These are phyloP conservation scores for Aphrocallistes beatrix DNA, from an alignment of 37 sponge, comb jelly and placozoan species.

Conservation along the genomic window DNA sequence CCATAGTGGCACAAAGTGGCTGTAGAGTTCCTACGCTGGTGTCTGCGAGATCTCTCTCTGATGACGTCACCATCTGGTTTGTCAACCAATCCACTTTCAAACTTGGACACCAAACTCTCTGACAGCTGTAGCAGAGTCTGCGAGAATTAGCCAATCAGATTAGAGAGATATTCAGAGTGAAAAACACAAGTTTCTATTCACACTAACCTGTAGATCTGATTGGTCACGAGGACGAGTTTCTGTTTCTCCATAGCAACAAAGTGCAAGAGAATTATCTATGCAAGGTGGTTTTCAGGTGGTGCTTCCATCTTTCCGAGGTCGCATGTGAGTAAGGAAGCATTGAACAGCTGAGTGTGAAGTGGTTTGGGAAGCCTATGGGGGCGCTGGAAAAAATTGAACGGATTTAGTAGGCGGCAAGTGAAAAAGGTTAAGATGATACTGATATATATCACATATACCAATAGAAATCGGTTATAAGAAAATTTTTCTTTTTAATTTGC, in stretches of 20 bases:
- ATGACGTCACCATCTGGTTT: background rate
- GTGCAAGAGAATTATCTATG: background rate
- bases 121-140: background rate
- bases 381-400: too few relatives aligned
- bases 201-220: background rate
- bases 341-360: background rate
- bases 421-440: too few relatives aligned
- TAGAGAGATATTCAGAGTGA: background rate
- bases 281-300: background rate
- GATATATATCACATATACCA: too few relatives aligned
- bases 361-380: too few relatives aligned
- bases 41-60: background rate
- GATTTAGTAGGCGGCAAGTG: too few relatives aligned
- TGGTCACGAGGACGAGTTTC: background rate
- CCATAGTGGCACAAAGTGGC: conserved; percentile 28
- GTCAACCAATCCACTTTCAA: background rate
- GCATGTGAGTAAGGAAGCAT: background rate
- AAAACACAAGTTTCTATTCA: background rate
- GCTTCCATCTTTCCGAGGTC: background rate
- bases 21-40: background rate
- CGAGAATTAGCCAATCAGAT: background rate
- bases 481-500: too few relatives aligned
- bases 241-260: background rate
- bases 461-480: too few relatives aligned
- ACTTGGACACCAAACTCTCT: background rate